These are phyloP conservation scores for Merops nubicus DNA, from an alignment of 2,113 vertebrate species.

Conservation along the genomic window DNA sequence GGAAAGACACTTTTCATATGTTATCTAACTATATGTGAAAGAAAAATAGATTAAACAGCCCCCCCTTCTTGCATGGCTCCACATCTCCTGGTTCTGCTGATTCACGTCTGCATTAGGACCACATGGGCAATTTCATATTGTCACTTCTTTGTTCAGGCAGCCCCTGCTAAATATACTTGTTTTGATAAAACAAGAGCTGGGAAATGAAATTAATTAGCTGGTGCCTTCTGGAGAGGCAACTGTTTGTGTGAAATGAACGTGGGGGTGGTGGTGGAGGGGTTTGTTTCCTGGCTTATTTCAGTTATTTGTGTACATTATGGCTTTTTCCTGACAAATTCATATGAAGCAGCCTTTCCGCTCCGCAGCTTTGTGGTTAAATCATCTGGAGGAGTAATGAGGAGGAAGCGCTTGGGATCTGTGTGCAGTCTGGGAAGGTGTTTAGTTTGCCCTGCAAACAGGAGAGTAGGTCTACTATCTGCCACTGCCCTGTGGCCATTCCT, in stretches of 20 bases:
- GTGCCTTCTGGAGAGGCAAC: slow-evolving; percentile 2
- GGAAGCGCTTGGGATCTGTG: too few relatives aligned
- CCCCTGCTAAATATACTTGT: not conserved
- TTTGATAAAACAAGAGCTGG: slow-evolving; percentile 16
- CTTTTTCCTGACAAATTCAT: not conserved
- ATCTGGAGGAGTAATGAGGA: not conserved
- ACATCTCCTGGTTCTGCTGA: not conserved
- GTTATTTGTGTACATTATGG: not conserved
- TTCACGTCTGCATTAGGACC: not conserved
- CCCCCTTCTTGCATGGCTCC: not conserved
- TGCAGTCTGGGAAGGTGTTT: not conserved
- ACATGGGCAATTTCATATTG: not conserved
- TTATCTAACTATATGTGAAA: not conserved
- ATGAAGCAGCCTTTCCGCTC: not conserved
- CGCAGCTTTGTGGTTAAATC: not conserved
- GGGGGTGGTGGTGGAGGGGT: not conserved
- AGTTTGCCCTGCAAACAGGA: not conserved
- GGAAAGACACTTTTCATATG: not conserved
- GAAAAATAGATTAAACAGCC: not conserved
- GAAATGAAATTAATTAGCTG: not conserved
- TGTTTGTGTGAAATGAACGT: not conserved
- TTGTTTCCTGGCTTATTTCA: not conserved
- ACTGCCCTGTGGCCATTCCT: not conserved
- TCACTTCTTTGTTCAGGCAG: not conserved
- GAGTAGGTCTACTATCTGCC: not conserved